phyloP scores from a whole-genome alignment of 2,797 vertebrate genomes.

The Falco novaeseelandiae region DNA sequence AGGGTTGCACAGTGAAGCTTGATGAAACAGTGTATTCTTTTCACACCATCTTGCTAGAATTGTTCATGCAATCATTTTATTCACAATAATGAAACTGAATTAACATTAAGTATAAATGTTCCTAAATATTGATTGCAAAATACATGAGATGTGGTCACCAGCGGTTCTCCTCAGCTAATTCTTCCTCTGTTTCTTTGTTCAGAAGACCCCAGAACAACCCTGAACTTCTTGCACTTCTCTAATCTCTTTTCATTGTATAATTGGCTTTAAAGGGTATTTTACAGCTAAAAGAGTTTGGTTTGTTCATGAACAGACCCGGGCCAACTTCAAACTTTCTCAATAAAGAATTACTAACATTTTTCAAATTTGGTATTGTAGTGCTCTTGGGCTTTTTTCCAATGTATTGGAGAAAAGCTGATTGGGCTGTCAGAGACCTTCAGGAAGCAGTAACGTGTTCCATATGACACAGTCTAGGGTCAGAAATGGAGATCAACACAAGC shows the following conservation, averaged over 20 bases:
- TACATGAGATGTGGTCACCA: not conserved
- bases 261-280: not conserved
- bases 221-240: not conserved
- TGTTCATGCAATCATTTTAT: not conserved
- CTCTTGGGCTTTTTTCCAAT: not conserved
- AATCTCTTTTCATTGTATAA: not conserved
- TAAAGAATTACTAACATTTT: not conserved
- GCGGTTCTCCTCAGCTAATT: not conserved
- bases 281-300: not conserved
- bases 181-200: not conserved
- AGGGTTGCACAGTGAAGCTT: not conserved
- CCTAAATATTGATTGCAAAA: not conserved
- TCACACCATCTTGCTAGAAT: not conserved
- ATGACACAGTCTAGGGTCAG: not conserved
- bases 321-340: not conserved
- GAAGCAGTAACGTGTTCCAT: not conserved
- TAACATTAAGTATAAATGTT: not conserved
- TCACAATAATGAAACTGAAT: not conserved
- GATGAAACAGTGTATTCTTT: not conserved
- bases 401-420: not conserved
- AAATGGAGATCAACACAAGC: not conserved
- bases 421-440: not conserved
- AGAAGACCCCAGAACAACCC: not conserved
- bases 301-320: not conserved
- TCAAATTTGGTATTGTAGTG: fast-evolving